Conservation (phyloP, 2,113 vertebrate species). For the Microcebus griseorufus region DNA sequence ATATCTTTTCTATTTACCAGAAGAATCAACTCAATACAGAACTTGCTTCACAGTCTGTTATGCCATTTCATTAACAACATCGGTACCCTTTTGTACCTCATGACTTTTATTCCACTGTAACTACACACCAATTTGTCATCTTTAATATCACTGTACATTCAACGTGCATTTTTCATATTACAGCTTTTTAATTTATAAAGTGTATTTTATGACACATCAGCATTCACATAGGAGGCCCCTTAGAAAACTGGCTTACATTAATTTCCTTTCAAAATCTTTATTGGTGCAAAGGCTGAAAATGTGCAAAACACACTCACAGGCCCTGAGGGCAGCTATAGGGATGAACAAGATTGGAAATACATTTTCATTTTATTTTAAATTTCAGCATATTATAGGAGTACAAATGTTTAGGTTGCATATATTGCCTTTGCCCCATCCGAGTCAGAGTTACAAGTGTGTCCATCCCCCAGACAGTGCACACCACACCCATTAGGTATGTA, state of each 20-base stretch:
- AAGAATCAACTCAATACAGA: slow-evolving; percentile 53
- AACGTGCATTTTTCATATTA: slow-evolving; percentile 38
- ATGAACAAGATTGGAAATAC: background rate
- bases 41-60: slow-evolving; percentile 19
- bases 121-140: slow-evolving; percentile 42
- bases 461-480: too few relatives aligned
- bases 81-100: slow-evolving; percentile 14
- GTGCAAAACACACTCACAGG: background rate
- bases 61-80: slow-evolving; percentile 56
- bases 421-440: too few relatives aligned
- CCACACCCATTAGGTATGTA: too few relatives aligned
- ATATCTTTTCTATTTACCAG: slow-evolving; percentile 56
- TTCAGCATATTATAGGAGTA: too few relatives aligned
- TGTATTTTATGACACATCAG: background rate
- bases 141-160: slow-evolving; percentile 18
- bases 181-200: slow-evolving; percentile 38
- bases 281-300: background rate
- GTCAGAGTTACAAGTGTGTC: too few relatives aligned
- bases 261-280: slow-evolving; percentile 43
- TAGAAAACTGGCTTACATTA: slow-evolving; percentile 1
- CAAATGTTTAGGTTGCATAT: too few relatives aligned
- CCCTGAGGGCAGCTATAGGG: background rate
- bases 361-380: background rate
- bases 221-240: background rate
- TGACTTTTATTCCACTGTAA: slow-evolving; percentile 60